These are phyloP conservation scores for Linyphia triangularis DNA, from an alignment of 2,888 invertebrate species.

Conservation along the genomic window DNA sequence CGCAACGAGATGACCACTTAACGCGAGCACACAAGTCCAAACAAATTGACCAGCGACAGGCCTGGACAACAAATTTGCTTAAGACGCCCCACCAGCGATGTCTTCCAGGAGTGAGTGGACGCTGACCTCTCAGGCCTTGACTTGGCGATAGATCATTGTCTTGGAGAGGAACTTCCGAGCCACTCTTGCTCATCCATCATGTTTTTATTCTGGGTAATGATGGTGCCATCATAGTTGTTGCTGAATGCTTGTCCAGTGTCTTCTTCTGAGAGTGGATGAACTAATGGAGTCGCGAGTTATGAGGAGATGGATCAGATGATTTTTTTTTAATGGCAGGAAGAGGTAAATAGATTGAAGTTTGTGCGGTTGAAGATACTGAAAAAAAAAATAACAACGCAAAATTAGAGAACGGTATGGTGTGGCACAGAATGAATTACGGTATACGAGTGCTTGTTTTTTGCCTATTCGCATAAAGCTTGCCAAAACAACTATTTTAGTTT, in stretches of 20 bases:
- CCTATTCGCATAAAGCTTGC: too few species aligned
- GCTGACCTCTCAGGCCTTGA: slow-evolving; percentile 31
- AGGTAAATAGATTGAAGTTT: too few species aligned
- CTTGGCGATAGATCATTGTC: slow-evolving; percentile 46
- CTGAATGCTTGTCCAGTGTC: slow-evolving; percentile 19
- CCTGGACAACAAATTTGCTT: slow-evolving; percentile 26
- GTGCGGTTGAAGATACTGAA: too few species aligned
- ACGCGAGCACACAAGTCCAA: background rate
- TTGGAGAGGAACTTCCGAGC: slow-evolving; percentile 34
- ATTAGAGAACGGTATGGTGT: too few species aligned
- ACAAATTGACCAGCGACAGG: background rate
- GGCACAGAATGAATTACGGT: too few species aligned
- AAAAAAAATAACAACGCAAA: too few species aligned
- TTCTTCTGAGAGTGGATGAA: slow-evolving; percentile 15
- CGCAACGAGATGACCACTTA: background rate
- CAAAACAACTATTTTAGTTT: too few species aligned
- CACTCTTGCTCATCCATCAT: slow-evolving; percentile 20
- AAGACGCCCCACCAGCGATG: background rate
- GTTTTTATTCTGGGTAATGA: slow-evolving; percentile 48
- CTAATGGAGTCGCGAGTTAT: slow-evolving; percentile 47
- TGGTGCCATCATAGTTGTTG: slow-evolving; percentile 6
- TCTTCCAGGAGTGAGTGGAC: background rate
- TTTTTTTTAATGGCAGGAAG: slow-evolving; percentile 19
- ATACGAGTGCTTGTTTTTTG: too few species aligned
- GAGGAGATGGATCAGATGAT: slow-evolving; percentile 22